phyloP scores from a whole-genome alignment of 64 coral and sea anemone genomes.

The Dendronephthya gigantea region DNA sequence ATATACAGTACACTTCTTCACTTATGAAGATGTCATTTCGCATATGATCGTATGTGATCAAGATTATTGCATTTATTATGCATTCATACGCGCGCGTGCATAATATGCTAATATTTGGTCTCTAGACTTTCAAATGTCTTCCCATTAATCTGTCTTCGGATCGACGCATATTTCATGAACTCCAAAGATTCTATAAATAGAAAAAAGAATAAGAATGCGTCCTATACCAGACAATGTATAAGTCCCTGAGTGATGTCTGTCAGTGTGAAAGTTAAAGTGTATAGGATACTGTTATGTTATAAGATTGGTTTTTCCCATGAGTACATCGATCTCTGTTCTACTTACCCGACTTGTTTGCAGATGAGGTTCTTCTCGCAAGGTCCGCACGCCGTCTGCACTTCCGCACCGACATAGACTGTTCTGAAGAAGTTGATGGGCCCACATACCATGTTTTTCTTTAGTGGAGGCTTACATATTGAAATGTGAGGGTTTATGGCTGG shows the following conservation, averaged over 20 bases:
- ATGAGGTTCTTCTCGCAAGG: conserved; percentile 79
- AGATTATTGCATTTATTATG: too few species aligned
- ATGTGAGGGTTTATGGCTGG: conserved; percentile 90
- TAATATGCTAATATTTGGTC: too few species aligned
- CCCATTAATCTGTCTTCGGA: background rate
- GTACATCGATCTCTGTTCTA: background rate
- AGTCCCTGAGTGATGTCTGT: too few species aligned
- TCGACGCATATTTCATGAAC: conserved; percentile 89
- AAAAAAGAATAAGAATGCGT: background rate
- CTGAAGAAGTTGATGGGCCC: conserved; percentile 97
- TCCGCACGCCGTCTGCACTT: conserved; percentile 82
- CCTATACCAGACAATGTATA: too few species aligned
- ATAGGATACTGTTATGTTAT: too few species aligned
- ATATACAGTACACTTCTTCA: too few species aligned
- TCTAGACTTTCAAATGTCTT: too few species aligned
- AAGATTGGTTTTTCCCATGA: too few species aligned
- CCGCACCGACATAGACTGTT: conserved; percentile 91
- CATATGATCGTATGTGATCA: too few species aligned
- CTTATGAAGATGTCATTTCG: too few species aligned
- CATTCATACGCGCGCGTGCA: too few species aligned
- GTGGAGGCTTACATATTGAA: conserved; percentile 85
- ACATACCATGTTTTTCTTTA: conserved; percentile 97
- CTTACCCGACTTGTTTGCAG: conserved; percentile 98
- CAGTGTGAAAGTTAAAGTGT: too few species aligned
- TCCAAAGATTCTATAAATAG: conserved; percentile 71